Evolutionary conservation across 2,888 invertebrate genomes (phyloP), one percentile per base, ranked within the genome.

Genomic region (Epistrophella euchroma): DNA sequence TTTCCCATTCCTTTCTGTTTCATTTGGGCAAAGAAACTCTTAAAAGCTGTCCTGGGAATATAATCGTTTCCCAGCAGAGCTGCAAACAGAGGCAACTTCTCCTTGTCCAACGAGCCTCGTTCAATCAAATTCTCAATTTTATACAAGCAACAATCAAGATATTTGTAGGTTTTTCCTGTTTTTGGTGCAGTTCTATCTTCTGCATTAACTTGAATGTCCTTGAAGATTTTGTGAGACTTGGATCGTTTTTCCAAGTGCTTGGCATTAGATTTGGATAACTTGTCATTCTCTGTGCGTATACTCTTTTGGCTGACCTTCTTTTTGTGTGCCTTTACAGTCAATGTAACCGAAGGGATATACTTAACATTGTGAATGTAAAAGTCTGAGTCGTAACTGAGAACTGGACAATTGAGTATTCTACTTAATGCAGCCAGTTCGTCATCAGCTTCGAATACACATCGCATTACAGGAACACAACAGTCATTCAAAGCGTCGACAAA

Each of bases 321-420:
- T 15, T 89, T 90, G 17, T 91, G 90, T 13, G 91, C 91, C 90
- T 94, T 94, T 7, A 93, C 91, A 5, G 95, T 94, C 13, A 97
- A 90, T 28, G 95, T 95, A 37, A 94, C 93, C 88, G 97, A 95
- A 0, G 97, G 97, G 88, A 99, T 96, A 89, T 97, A 98, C 2
- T 94, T 92, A 0, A 97, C 95, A 92, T 97, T 96, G 92, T 96
- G 97, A 88, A 99, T 96, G 90, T 96, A 98, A 92, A 98, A 99
- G 93, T 99, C 99, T 0, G 98, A 98, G 92, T 99, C 99, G 89
- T 96, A 97, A 90, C 98, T 98, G 4, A 99, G 91, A 2, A 99
- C 96, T 0, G 98, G 98, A 89, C 97, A 98, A 47, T 95, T 93
- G 2, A 97, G 93, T 75, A 95, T 93, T 88, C 95, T 94, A 0